Evolutionary conservation across 2,797 vertebrate species (phyloP).

Genomic region (Sitta carolinensis): DNA sequence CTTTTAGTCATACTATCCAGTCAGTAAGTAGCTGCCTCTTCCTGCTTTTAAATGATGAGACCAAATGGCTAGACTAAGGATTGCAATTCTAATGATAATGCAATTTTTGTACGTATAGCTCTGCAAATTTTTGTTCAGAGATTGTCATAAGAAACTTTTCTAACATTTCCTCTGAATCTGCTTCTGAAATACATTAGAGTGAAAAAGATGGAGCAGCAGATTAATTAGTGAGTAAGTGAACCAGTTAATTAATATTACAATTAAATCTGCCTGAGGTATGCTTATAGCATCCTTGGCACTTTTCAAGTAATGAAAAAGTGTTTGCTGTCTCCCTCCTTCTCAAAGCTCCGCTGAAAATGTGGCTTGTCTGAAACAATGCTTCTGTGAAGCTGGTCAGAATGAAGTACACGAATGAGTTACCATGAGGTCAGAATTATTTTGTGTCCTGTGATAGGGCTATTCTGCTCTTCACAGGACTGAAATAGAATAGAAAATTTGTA

Average conservation of each 20-base stretch:
- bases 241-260: slow-evolving; percentile 75
- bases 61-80: neutral
- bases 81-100: neutral
- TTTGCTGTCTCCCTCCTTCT: slow-evolving; percentile 21
- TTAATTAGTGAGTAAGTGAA: slow-evolving; percentile 73
- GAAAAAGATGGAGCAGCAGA: slow-evolving; percentile 56
- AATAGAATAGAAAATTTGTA: slow-evolving; percentile 62
- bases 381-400: slow-evolving; percentile 42
- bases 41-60: neutral
- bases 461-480: neutral
- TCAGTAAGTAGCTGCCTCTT: neutral
- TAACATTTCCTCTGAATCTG: slow-evolving; percentile 26
- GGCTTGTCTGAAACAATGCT: slow-evolving; percentile 45
- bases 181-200: slow-evolving; percentile 48
- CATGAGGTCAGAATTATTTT: slow-evolving; percentile 43
- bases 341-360: neutral
- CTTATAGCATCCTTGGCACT: slow-evolving; percentile 64
- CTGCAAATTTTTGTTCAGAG: neutral
- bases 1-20: neutral
- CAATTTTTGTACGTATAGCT: neutral
- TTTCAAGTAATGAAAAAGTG: slow-evolving; percentile 53
- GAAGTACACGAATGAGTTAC: slow-evolving; percentile 34
- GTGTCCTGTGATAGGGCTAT: slow-evolving; percentile 23
- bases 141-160: slow-evolving; percentile 22
- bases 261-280: slow-evolving; percentile 72